A percentile compares a stretch with the other conserved stretches of the same genome.
Conservation (phyloP, 2,113 vertebrate genomes). For the Cebus imitator region DNA sequence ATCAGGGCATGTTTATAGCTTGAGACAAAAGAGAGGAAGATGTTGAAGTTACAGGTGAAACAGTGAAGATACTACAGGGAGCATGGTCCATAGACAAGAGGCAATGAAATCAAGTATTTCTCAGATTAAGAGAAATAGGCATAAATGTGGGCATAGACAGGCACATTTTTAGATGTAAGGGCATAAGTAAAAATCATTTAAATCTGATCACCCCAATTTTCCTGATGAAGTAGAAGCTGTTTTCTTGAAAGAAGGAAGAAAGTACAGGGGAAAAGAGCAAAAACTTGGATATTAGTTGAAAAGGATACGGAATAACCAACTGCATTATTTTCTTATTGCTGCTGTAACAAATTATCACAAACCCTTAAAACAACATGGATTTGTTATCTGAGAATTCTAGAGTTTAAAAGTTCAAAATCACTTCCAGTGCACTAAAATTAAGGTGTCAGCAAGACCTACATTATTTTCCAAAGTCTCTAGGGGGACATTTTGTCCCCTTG, state of each 20-base stretch:
- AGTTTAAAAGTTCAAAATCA: neutral
- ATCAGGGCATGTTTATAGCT: neutral
- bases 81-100: neutral
- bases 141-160: neutral
- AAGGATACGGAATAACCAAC: neutral
- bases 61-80: neutral
- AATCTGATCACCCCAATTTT: neutral
- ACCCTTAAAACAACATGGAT: neutral
- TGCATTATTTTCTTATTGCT: neutral
- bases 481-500: neutral
- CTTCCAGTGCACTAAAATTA: neutral
- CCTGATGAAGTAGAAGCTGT: neutral
- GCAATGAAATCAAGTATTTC: neutral
- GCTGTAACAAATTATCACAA: neutral
- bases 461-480: neutral
- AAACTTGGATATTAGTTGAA: neutral
- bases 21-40: neutral
- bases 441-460: neutral
- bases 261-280: no score
- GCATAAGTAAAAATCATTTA: neutral
- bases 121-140: neutral
- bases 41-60: neutral
- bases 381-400: neutral
- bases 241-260: neutral
- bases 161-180: neutral